These are phyloP conservation scores for Ptychoptera contaminata DNA, from an alignment of 2,888 invertebrate genomes.

Conservation along the genomic window DNA sequence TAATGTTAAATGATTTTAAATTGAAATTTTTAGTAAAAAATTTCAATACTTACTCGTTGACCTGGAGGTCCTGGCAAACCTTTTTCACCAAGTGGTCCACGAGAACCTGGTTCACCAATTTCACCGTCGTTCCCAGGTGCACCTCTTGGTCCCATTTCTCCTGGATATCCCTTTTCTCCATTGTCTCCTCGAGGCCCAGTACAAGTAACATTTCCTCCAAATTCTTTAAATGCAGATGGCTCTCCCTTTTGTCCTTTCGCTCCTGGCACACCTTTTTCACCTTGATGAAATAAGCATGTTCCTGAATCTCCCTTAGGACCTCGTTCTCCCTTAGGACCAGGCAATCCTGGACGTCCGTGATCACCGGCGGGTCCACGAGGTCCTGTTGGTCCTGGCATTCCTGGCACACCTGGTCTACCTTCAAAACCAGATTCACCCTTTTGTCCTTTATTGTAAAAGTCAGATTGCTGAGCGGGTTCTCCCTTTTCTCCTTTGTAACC, in stretches of 20 bases:
- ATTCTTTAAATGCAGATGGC: conserved; percentile 13
- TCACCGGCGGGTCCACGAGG: conserved; percentile 58
- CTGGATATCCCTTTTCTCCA: conserved; percentile 34
- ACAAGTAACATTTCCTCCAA: conserved; percentile 1
- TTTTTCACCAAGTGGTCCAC: conserved; percentile 73
- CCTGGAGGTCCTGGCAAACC: conserved; percentile 73
- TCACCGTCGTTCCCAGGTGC: conserved; percentile 45
- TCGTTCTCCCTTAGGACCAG: conserved; percentile 60
- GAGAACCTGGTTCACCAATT: conserved; percentile 43
- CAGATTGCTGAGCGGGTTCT: conserved; percentile 44
- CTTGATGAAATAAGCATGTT: conserved; percentile 25
- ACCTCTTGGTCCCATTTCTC: conserved; percentile 35
- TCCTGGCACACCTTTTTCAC: conserved; percentile 40
- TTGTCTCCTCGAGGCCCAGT: conserved; percentile 28
- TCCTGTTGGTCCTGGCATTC: conserved; percentile 34
- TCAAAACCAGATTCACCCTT: conserved; percentile 57
- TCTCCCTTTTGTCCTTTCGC: conserved; percentile 47
- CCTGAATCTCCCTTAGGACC: conserved; percentile 60
- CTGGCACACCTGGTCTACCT: conserved; percentile 24
- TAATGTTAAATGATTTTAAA: conserved; percentile 2
- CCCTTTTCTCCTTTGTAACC: conserved; percentile 55
- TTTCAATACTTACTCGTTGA: conserved; percentile 45
- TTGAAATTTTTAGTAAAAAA: background rate
- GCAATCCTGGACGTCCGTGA: conserved; percentile 21
- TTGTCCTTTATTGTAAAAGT: conserved; percentile 54